Conservation (phyloP, 2,888 invertebrate species). For the Agrochola lychnidis region DNA sequence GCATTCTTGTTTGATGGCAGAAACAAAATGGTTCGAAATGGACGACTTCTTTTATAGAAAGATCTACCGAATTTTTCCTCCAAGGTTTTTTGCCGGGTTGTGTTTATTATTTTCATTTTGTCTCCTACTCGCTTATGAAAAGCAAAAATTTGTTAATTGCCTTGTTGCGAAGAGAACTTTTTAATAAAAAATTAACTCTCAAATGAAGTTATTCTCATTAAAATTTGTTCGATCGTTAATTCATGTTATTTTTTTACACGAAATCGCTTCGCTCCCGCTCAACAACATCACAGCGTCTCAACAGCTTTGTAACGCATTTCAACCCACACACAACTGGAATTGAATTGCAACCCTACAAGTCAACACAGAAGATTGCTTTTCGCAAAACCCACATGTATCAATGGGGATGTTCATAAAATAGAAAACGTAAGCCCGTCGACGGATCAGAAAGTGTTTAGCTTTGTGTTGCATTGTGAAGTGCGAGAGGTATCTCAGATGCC, state of each 20-base stretch:
- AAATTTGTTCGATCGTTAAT: too few species aligned
- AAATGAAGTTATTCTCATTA: too few species aligned
- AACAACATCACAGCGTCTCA: slow-evolving; percentile 19
- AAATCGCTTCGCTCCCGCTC: slow-evolving; percentile 9
- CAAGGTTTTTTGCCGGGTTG: too few species aligned
- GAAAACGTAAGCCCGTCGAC: slow-evolving; percentile 63
- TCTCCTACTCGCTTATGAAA: neutral
- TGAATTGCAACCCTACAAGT: slow-evolving; percentile 55
- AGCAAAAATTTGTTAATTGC: neutral
- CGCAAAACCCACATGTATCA: slow-evolving; percentile 38
- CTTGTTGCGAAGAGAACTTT: neutral
- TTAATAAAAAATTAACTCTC: too few species aligned
- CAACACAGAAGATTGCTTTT: slow-evolving; percentile 53
- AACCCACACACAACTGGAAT: slow-evolving; percentile 38
- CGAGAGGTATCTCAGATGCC: slow-evolving; percentile 42
- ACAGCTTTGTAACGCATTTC: slow-evolving; percentile 55
- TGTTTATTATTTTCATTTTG: neutral
- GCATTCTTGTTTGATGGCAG: neutral
- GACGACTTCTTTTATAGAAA: neutral
- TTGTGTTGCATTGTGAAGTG: slow-evolving; percentile 64
- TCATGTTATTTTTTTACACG: too few species aligned
- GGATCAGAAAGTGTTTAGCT: slow-evolving; percentile 68
- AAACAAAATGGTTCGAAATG: neutral
- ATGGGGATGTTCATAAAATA: slow-evolving; percentile 65
- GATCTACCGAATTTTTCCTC: neutral